Evolutionary conservation across 2,113 vertebrate genomes (phyloP).

Genomic region (Fregata magnificens): DNA sequence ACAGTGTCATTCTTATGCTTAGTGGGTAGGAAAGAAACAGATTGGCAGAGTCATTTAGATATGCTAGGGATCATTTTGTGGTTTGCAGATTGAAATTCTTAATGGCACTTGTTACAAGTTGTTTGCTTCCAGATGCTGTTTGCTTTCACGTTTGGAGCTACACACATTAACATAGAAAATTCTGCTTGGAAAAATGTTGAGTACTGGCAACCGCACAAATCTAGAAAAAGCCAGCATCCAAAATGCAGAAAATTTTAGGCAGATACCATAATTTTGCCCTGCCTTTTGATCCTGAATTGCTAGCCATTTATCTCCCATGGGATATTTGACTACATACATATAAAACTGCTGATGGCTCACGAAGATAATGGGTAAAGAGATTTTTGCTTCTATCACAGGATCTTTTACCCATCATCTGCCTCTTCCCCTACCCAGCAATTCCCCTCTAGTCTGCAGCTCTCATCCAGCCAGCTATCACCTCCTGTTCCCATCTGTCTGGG

Average conservation of each 20-base stretch:
- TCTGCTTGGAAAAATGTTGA: neutral
- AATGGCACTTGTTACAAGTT: neutral
- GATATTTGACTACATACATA: neutral
- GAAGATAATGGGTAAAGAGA: neutral
- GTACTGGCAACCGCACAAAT: neutral
- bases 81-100: conserved; percentile 8
- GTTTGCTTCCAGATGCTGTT: conserved; percentile 34
- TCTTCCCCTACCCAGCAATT: neutral
- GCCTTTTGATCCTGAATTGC: neutral
- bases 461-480: neutral
- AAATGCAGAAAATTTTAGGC: neutral
- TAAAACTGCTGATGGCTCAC: neutral
- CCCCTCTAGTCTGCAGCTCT: neutral
- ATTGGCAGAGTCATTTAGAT: neutral
- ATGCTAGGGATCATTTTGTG: neutral
- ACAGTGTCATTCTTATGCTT: neutral
- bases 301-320: neutral
- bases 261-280: neutral
- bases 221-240: neutral
- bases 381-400: neutral
- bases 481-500: neutral
- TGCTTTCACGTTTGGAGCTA: neutral
- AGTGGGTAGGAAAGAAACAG: neutral
- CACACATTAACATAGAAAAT: neutral
- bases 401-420: neutral